These are phyloP conservation scores for Drosophila fungiperda DNA, from an alignment of 2,888 invertebrate species.

Conservation along the genomic window DNA sequence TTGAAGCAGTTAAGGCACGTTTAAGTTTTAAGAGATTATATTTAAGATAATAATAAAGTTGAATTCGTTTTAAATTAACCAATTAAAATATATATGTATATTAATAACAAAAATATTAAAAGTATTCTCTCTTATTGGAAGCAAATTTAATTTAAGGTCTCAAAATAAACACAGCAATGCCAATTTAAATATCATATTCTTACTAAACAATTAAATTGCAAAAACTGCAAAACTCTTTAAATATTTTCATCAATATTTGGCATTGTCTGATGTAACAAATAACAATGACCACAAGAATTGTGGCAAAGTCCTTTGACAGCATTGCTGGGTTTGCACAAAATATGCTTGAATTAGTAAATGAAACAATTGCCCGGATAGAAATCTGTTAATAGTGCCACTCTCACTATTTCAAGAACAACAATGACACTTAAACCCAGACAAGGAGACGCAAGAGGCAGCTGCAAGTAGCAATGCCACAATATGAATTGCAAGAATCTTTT, in stretches of 20 bases:
- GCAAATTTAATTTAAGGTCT: neutral
- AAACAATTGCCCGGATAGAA: constrained; percentile 48
- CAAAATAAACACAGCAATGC: neutral
- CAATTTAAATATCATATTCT: neutral
- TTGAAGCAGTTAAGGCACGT: neutral
- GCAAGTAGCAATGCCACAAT: constrained; percentile 27
- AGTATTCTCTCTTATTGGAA: neutral
- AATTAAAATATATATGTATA: neutral
- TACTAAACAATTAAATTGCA: neutral
- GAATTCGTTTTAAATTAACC: neutral
- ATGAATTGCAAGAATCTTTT: constrained; percentile 50
- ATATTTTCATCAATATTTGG: neutral
- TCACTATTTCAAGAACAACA: constrained; percentile 43
- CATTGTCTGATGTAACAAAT: neutral
- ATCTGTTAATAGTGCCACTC: constrained; percentile 59
- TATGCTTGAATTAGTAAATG: constrained; percentile 51
- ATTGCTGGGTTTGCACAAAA: constrained; percentile 32
- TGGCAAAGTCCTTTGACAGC: constrained; percentile 13
- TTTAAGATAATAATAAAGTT: neutral
- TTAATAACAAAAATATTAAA: neutral
- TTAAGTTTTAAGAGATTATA: neutral
- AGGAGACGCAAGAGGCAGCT: constrained; percentile 2
- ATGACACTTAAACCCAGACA: constrained; percentile 11
- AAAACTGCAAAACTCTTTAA: constrained; percentile 4
- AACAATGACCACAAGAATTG: constrained; percentile 31